phyloP scores from a whole-genome alignment of 1,140 invertebrate genomes.

The Heliconius nattereri region DNA sequence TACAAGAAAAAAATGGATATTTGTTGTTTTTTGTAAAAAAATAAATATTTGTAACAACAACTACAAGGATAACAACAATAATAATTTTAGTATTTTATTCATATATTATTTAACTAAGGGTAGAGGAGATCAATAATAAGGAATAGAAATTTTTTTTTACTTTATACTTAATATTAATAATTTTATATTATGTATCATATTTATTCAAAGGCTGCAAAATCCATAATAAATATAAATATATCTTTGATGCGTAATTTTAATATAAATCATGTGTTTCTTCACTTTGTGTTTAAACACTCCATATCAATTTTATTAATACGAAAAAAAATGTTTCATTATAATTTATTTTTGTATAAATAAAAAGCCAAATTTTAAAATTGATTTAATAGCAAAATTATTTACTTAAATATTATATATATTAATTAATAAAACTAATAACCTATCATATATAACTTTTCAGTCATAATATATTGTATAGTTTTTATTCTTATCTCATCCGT shows the following conservation, averaged over 20 bases:
- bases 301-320: not conserved
- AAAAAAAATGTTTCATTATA: not conserved
- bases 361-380: no score
- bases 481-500: no score
- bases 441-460: no score
- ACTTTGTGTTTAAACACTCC: not conserved
- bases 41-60: constrained; percentile 36
- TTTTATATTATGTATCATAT: constrained; percentile 48
- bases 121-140: constrained; percentile 65
- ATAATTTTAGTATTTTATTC: constrained; percentile 21
- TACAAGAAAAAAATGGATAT: no score
- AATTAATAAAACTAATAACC: no score
- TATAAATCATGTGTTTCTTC: not conserved
- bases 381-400: no score
- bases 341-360: not conserved
- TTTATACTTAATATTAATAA: constrained; percentile 33
- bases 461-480: no score
- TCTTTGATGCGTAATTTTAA: not conserved
- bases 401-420: no score
- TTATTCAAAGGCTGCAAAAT: constrained; percentile 48
- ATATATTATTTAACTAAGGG: constrained; percentile 47
- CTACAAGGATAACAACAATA: constrained; percentile 29
- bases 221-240: not conserved
- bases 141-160: constrained; percentile 64
- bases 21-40: constrained; percentile 33